A percentile compares a stretch with the other conserved stretches of the same genome.
phyloP scores from a whole-genome alignment of 2,888 invertebrate genomes.

The Odontocolon sp. region DNA sequence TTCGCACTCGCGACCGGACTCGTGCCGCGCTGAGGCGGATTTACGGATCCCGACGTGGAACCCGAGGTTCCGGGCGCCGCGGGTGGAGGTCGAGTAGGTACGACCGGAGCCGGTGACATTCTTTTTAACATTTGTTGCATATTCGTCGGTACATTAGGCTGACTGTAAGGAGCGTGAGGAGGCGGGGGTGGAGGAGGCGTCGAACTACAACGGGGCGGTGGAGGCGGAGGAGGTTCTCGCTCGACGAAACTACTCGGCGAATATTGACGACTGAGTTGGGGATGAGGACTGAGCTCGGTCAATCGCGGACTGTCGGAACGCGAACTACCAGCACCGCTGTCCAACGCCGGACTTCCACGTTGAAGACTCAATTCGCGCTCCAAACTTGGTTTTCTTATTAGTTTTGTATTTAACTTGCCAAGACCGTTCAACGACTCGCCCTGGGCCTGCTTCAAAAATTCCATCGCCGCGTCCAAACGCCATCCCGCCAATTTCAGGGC shows the following conservation, averaged over 20 bases:
- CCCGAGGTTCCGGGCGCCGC: slow-evolving; percentile 82
- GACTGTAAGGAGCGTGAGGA: slow-evolving; percentile 81
- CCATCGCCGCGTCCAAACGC: slow-evolving; percentile 87
- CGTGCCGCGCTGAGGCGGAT: slow-evolving; percentile 86
- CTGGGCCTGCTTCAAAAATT: slow-evolving; percentile 86
- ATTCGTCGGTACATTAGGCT: slow-evolving; percentile 84
- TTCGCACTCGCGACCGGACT: slow-evolving; percentile 86
- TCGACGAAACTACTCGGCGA: slow-evolving; percentile 85
- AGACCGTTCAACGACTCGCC: slow-evolving; percentile 84
- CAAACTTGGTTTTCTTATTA: slow-evolving; percentile 93
- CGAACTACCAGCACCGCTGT: slow-evolving; percentile 94
- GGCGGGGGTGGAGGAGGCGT: slow-evolving; percentile 86
- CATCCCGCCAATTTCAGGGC: slow-evolving; percentile 88
- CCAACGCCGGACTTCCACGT: slow-evolving; percentile 92
- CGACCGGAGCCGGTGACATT: slow-evolving; percentile 89
- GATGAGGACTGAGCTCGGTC: slow-evolving; percentile 83
- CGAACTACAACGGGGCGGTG: slow-evolving; percentile 88
- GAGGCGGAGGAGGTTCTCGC: slow-evolving; percentile 86
- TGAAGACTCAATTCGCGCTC: slow-evolving; percentile 90
- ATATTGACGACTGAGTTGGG: slow-evolving; percentile 87
- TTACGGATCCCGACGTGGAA: slow-evolving; percentile 74
- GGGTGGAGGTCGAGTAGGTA: slow-evolving; percentile 86
- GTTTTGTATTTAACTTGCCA: slow-evolving; percentile 84
- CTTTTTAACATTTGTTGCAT: slow-evolving; percentile 89
- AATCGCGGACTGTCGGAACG: slow-evolving; percentile 94